Base-by-base conservation (phyloP, 37 sponge, comb jelly and placozoan species). In the Corticium candelabrum region DNA sequence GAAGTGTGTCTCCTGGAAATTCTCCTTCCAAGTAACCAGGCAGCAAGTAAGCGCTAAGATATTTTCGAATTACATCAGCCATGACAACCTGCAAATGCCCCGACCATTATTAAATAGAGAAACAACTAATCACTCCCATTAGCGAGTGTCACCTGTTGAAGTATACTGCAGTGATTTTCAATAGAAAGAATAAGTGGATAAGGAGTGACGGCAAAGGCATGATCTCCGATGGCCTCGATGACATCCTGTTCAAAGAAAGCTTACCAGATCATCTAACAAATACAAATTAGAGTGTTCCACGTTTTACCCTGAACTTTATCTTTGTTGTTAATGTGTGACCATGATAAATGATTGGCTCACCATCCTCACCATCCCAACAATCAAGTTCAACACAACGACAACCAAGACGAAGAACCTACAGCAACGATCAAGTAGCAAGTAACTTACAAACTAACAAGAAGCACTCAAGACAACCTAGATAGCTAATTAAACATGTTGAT, bases 311-410 rank as follows among this genome's bases (percentile, higher is more conserved):
- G 71, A 94, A 93, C 30, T 72, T 41, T 35, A 97, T 91, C 67
- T 94, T 91, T 29, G 90, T 78, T 7, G 92, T 91, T 40, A 93
- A 79, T 3, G 98, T 97, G 84, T 91, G 85, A 21, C 98, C 98
- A 68, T 97, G 98, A 74, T 89, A 89, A 34, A 97, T 85, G 38
- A 94, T 76, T 1, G 98, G 98, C 3, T 90, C 89, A 33, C 85
- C 88, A 38, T 91, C 85, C 21, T 88, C 89, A 1, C 98, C 98
- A 85, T 97, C 92, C 98, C 95, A 94, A 41, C 90, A 88, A 79
- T 94, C 95, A n/a, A 70, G 5, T 15, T 76, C 77, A 62, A 76
- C 11, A 67, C 77, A 76, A 7, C 68, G 43, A 56, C 77, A 76
- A 15, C 77, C 77, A 7, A 29, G 11, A 15, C 21, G 67, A 76